Evolutionary conservation across 2,797 vertebrate species (phyloP).

Genomic region (Chloroceryle inda): DNA sequence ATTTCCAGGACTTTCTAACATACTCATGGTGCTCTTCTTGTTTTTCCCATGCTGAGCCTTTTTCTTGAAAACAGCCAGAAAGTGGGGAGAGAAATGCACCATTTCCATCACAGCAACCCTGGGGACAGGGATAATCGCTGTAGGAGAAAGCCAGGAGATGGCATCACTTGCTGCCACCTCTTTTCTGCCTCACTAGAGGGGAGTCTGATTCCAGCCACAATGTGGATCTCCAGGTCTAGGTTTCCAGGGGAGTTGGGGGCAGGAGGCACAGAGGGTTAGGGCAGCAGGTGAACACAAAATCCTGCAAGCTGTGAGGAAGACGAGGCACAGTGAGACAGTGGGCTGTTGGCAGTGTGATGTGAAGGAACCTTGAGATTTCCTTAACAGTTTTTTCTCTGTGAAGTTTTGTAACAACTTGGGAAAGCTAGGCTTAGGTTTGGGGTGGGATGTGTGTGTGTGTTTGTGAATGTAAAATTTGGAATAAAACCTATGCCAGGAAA

Average conservation of each 20-base stretch:
- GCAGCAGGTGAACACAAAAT: background rate
- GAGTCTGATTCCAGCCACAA: background rate
- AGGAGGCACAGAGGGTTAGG: background rate
- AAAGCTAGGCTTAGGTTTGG: background rate
- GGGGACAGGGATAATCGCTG: background rate
- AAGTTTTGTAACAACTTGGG: fast-evolving
- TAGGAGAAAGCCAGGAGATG: background rate
- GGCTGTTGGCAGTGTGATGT: background rate
- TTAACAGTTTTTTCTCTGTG: fast-evolving
- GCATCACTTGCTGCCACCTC: background rate
- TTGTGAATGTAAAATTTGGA: background rate
- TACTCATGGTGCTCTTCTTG: fast-evolving
- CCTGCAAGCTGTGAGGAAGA: background rate
- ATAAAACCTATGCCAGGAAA: background rate
- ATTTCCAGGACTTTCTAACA: background rate
- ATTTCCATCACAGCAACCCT: background rate
- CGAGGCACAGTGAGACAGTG: background rate
- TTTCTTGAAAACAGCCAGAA: background rate
- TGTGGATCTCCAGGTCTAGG: background rate
- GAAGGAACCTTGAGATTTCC: background rate
- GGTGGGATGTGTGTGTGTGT: fast-evolving
- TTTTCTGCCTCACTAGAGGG: background rate
- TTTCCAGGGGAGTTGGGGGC: background rate
- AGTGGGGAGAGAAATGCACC: background rate
- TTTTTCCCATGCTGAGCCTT: fast-evolving